Conservation (phyloP, 1,140 invertebrate species). For the Zaprionus davidi region DNA sequence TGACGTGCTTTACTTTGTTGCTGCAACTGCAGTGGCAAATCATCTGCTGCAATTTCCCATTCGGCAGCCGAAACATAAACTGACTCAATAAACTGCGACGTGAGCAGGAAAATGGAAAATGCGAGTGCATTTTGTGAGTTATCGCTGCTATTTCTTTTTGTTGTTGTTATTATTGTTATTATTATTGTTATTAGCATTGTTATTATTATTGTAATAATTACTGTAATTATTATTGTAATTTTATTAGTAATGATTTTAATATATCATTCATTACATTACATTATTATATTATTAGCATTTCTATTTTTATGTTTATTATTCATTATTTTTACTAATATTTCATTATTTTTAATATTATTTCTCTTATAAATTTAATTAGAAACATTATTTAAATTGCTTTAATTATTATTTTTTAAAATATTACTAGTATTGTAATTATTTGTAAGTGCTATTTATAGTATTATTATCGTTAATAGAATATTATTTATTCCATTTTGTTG, state of each 20-base stretch:
- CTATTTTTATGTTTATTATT: neutral
- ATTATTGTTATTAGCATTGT: neutral
- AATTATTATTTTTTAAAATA: neutral
- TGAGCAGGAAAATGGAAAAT: neutral
- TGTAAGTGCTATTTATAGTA: neutral
- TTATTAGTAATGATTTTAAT: no score
- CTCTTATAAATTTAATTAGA: no score
- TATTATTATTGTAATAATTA: neutral
- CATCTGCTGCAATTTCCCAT: slow-evolving; percentile 11
- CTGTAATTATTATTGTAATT: neutral
- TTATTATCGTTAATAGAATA: neutral
- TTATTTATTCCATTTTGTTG: slow-evolving; percentile 2
- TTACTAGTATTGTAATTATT: neutral
- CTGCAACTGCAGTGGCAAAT: slow-evolving; percentile 19
- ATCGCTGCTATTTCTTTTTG: neutral
- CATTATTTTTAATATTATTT: neutral
- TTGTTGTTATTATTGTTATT: neutral
- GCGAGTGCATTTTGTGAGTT: neutral
- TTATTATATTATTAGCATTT: neutral
- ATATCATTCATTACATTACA: no score
- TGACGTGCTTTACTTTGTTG: slow-evolving; percentile 30
- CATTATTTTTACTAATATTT: neutral
- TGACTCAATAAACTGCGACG: neutral
- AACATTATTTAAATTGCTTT: neutral
- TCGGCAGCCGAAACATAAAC: neutral